These are phyloP conservation scores for Scrobipalpa costella DNA, from an alignment of 2,888 invertebrate genomes.

Conservation along the genomic window DNA sequence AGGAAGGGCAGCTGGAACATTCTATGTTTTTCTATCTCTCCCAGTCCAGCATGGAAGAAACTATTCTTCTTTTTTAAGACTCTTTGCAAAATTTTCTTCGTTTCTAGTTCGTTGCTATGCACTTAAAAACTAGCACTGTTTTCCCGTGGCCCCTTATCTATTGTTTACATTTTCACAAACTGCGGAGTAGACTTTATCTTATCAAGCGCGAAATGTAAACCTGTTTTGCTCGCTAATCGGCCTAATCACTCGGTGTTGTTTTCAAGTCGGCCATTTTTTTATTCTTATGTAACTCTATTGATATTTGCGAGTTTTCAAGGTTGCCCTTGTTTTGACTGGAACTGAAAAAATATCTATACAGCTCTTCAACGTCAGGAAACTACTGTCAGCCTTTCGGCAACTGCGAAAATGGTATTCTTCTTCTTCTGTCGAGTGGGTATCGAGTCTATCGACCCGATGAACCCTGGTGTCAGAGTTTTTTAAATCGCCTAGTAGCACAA, in stretches of 20 bases:
- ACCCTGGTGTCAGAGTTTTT: too few species aligned
- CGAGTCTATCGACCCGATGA: too few species aligned
- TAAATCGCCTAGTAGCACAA: too few species aligned
- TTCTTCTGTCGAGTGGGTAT: too few species aligned
- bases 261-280: slow-evolving; percentile 17
- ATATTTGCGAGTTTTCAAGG: slow-evolving; percentile 14
- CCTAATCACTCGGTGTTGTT: slow-evolving; percentile 23
- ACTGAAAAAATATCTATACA: not conserved
- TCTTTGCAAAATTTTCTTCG: not conserved
- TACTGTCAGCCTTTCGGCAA: too few species aligned
- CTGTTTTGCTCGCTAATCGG: slow-evolving; percentile 24
- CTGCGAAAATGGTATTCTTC: too few species aligned
- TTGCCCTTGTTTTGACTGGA: slow-evolving; percentile 10
- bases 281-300: slow-evolving; percentile 22
- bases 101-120: slow-evolving; percentile 18
- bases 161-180: slow-evolving; percentile 31
- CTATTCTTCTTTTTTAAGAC: too few species aligned
- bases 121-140: not conserved
- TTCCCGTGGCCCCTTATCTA: slow-evolving; percentile 31
- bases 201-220: slow-evolving; percentile 33
- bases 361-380: too few species aligned
- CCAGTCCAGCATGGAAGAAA: too few species aligned
- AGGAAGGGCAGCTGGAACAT: too few species aligned
- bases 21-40: too few species aligned
- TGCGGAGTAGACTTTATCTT: slow-evolving; percentile 33